phyloP scores from a whole-genome alignment of 2,113 vertebrate species.

The Riparia riparia region DNA sequence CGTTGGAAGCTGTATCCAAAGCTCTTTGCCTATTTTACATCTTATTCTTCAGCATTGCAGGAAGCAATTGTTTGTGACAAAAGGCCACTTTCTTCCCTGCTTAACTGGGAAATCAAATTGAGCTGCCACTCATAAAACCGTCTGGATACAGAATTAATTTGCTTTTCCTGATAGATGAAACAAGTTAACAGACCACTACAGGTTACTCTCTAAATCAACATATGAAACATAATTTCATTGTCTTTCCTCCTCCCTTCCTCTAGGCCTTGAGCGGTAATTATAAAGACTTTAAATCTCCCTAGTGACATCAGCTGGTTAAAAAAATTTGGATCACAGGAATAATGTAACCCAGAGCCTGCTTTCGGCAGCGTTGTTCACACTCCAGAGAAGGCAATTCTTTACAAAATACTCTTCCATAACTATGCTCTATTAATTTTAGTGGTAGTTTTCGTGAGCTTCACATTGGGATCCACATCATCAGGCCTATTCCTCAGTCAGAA shows the following conservation, averaged over 20 bases:
- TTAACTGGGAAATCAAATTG: constrained; percentile 57
- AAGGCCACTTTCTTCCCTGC: constrained; percentile 41
- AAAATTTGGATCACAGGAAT: constrained; percentile 73
- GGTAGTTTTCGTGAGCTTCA: constrained; percentile 37
- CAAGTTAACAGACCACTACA: constrained; percentile 46
- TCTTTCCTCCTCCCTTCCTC: constrained; percentile 8
- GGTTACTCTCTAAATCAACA: constrained; percentile 47
- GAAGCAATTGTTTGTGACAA: constrained; percentile 68
- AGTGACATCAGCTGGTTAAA: constrained; percentile 75
- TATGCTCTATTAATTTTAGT: constrained; percentile 54
- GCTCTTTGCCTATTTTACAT: constrained; percentile 57
- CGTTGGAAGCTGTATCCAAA: constrained; percentile 41
- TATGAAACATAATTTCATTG: constrained; percentile 60
- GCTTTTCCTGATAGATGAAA: constrained; percentile 45
- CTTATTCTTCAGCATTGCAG: constrained; percentile 52
- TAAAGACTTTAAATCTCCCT: constrained; percentile 71
- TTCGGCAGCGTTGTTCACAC: constrained; percentile 41
- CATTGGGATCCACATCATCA: constrained; percentile 21
- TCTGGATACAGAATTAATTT: constrained; percentile 58
- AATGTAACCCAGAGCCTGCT: constrained; percentile 53
- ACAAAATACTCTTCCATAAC: constrained; percentile 37
- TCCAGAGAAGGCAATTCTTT: constrained; percentile 42
- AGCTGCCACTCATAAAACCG: constrained; percentile 62
- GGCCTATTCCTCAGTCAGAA: background rate
- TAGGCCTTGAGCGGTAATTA: constrained; percentile 72